Evolutionary conservation across 2,888 invertebrate species (phyloP).

Genomic region (Drosophila koepferae): DNA sequence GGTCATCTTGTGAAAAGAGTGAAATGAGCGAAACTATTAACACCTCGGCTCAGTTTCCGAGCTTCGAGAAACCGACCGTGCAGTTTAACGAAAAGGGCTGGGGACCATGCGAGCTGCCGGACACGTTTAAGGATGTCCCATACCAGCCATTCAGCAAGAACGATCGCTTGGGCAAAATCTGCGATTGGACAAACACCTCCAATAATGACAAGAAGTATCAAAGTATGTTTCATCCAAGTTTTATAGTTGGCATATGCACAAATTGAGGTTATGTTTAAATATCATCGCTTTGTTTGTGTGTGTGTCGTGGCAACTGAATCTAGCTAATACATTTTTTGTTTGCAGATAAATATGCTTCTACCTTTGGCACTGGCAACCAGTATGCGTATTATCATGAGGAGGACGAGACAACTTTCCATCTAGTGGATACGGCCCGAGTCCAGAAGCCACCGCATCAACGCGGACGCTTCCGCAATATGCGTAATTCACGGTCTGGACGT

Average conservation of each 20-base stretch:
- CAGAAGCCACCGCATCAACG: conserved; percentile 97
- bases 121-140: conserved; percentile 87
- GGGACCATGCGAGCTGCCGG: conserved; percentile 99
- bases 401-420: conserved; percentile 99
- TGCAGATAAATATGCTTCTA: conserved; percentile 93
- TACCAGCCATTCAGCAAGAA: conserved; percentile 99
- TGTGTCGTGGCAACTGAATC: conserved; percentile 75
- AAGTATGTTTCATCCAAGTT: conserved; percentile 81
- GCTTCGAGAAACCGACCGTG: conserved; percentile 83
- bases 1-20: conserved; percentile 25
- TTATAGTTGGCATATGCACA: conserved; percentile 19
- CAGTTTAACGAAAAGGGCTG: conserved; percentile 89
- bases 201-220: conserved; percentile 98
- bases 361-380: conserved; percentile 97
- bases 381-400: conserved; percentile 99
- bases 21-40: conserved; percentile 82
- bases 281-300: conserved; percentile 49
- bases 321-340: conserved; percentile 5
- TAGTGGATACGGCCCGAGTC: conserved; percentile 97
- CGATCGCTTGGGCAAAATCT: conserved; percentile 98
- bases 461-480: conserved; percentile 94
- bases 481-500: conserved; percentile 86
- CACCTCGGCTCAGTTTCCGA: conserved; percentile 77
- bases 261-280: conserved; percentile 77
- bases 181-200: conserved; percentile 98